Conservation (phyloP, 1,140 invertebrate species). For the Babylonia areolata region DNA sequence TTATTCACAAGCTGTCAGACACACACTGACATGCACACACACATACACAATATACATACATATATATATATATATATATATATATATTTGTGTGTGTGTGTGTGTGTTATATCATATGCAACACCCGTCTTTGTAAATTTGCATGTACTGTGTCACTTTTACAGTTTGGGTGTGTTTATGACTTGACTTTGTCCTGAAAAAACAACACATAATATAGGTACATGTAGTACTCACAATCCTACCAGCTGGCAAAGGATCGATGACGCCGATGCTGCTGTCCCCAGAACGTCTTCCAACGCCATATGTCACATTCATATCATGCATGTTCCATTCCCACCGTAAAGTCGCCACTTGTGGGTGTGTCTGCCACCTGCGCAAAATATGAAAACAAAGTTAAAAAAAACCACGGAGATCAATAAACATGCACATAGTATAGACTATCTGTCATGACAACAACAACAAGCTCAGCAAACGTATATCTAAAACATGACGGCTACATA, state of each 20-base stretch:
- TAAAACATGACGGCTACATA: too few species aligned
- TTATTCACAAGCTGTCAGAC: not conserved
- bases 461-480: not conserved
- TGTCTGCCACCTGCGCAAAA: not conserved
- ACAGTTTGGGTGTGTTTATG: too few species aligned
- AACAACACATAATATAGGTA: too few species aligned
- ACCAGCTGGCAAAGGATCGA: constrained; percentile 32
- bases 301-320: constrained; percentile 12
- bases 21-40: constrained; percentile 3
- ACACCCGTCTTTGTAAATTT: too few species aligned
- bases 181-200: too few species aligned
- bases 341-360: not conserved
- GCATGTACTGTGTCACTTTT: too few species aligned
- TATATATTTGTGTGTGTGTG: not conserved
- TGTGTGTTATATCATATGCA: not conserved
- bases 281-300: constrained; percentile 8
- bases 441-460: not conserved
- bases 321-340: not conserved
- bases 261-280: not conserved
- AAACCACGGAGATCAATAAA: not conserved
- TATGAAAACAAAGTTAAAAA: not conserved
- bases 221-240: constrained; percentile 23
- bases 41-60: constrained; percentile 21
- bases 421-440: not conserved
- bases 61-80: constrained; percentile 22